A percentile compares a stretch with the other conserved stretches of the same genome.
These are phyloP conservation scores for Dyspetes luteomarginatus DNA, from an alignment of 2,888 invertebrate species.

Conservation along the genomic window DNA sequence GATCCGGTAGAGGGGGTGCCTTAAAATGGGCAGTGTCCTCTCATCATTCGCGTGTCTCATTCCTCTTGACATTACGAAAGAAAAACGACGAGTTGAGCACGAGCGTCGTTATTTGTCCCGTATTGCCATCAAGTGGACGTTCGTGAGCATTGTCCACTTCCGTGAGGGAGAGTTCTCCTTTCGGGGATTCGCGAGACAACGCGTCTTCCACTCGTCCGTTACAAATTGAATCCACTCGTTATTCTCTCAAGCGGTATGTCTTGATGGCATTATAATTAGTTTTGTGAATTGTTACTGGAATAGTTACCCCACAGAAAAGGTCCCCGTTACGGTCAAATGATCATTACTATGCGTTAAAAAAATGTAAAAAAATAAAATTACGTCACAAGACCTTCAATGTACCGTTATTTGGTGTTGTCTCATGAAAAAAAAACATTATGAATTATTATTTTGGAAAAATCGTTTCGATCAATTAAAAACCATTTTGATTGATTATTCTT, in stretches of 20 bases:
- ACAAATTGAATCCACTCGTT: neutral
- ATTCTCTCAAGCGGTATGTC: neutral
- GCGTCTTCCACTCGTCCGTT: neutral
- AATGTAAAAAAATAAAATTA: too few relatives aligned
- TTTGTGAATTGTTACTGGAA: too few relatives aligned
- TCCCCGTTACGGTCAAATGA: too few relatives aligned
- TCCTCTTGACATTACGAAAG: slow-evolving; percentile 1
- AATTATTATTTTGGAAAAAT: too few relatives aligned
- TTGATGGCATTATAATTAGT: neutral
- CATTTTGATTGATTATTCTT: too few relatives aligned
- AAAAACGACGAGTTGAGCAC: neutral
- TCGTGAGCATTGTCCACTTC: neutral
- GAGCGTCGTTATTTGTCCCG: neutral
- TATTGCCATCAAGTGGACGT: neutral
- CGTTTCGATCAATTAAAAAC: too few relatives aligned
- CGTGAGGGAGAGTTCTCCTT: neutral
- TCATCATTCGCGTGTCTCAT: neutral
- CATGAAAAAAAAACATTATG: too few relatives aligned
- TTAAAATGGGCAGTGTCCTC: slow-evolving; percentile 36
- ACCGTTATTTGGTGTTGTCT: too few relatives aligned
- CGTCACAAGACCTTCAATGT: too few relatives aligned
- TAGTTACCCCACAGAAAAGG: too few relatives aligned
- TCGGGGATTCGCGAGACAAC: neutral
- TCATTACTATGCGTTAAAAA: too few relatives aligned
- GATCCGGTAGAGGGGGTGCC: slow-evolving; percentile 66